Percentiles rank a stretch among this genome's conserved stretches.
These are phyloP conservation scores for Pantherophis guttatus DNA, from an alignment of 2,113 vertebrate genomes.

Conservation along the genomic window DNA sequence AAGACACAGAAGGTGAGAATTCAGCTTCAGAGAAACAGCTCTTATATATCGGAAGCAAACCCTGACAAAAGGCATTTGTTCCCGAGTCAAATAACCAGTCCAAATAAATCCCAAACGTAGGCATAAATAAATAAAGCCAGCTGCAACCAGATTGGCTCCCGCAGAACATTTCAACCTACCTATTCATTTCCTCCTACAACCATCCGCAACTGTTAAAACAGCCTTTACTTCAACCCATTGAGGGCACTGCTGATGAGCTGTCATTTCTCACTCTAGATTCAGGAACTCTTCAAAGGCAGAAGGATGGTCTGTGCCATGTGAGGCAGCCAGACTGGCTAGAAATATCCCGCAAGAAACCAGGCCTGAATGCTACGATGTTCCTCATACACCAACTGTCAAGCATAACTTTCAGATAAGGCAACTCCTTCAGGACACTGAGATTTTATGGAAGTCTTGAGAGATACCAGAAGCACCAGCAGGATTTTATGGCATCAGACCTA, in stretches of 20 bases:
- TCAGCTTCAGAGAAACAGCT: background rate
- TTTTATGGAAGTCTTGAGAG: background rate
- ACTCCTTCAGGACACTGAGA: background rate
- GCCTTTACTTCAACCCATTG: background rate
- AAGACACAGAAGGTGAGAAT: background rate
- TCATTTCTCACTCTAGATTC: slow-evolving; percentile 1
- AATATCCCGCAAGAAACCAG: background rate
- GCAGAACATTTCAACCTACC: background rate
- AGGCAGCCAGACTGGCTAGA: background rate
- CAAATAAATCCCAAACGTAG: background rate
- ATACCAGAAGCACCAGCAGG: background rate
- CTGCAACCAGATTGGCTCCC: background rate
- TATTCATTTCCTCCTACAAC: background rate
- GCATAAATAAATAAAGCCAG: background rate
- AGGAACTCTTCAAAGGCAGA: background rate
- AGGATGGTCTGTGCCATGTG: background rate
- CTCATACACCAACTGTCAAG: background rate
- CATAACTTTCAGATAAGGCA: background rate
- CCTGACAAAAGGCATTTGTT: background rate
- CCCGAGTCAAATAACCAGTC: background rate
- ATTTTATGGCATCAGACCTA: background rate
- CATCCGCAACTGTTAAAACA: background rate
- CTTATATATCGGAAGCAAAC: background rate
- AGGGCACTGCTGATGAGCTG: background rate
- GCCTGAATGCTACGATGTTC: background rate